A percentile compares a stretch with the other conserved stretches of the same genome.
Evolutionary conservation across 2,113 vertebrate species (phyloP).

Genomic region (Irena cyanogastra): DNA sequence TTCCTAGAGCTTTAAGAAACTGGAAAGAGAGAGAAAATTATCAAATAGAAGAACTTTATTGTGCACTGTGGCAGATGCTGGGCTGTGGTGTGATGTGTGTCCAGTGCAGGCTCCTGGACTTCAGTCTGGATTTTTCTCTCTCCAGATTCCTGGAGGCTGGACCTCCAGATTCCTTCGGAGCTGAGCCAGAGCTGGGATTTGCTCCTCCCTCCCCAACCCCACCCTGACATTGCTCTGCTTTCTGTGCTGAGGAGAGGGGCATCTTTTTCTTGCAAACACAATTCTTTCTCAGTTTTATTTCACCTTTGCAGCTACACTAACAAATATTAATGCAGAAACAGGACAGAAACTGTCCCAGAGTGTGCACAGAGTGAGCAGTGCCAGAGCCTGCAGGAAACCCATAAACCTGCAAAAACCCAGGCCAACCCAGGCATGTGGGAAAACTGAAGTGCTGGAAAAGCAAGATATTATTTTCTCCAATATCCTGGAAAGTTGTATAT

Average conservation of each 20-base stretch:
- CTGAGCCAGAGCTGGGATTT: background rate
- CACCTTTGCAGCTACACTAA: background rate
- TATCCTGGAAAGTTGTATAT: accelerated
- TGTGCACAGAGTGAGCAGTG: background rate
- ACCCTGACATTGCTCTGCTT: accelerated
- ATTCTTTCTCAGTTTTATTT: background rate
- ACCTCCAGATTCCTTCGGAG: too few species aligned
- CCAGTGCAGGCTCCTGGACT: background rate
- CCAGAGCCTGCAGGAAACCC: background rate
- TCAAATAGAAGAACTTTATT: background rate
- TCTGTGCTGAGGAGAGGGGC: accelerated
- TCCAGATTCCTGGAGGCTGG: background rate
- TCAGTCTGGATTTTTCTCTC: background rate
- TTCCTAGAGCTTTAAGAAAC: background rate
- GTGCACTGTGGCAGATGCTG: background rate
- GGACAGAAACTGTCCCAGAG: background rate
- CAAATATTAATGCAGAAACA: background rate
- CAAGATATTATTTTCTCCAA: background rate
- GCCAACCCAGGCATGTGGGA: background rate
- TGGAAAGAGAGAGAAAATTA: background rate
- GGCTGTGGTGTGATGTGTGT: background rate
- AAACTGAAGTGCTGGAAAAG: background rate
- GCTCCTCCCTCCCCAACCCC: background rate
- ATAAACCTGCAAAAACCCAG: background rate
- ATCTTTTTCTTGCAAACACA: background rate